A percentile compares a stretch with the other conserved stretches of the same genome.
Conservation (phyloP, 1,140 invertebrate species). For the Cotesia chilonis region DNA sequence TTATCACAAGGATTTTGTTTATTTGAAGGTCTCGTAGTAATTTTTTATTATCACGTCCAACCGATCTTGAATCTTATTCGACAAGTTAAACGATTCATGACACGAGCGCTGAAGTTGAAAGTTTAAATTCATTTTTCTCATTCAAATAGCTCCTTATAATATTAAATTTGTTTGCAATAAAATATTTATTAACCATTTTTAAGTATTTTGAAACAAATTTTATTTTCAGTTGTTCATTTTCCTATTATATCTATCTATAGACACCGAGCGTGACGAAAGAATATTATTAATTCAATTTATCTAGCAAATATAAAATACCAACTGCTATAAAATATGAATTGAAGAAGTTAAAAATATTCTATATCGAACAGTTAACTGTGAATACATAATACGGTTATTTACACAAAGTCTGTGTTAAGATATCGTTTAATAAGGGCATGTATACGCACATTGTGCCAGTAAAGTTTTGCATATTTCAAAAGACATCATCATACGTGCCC, state of each 20-base stretch:
- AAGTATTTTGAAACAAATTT: no score
- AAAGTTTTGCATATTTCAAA: slow-evolving; percentile 10
- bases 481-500: background rate
- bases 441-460: slow-evolving; percentile 30
- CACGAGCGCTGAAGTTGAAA: no score
- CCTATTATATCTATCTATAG: no score
- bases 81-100: background rate
- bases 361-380: background rate
- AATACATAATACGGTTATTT: background rate
- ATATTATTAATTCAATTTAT: no score
- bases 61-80: slow-evolving; percentile 3
- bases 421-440: background rate
- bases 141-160: no score
- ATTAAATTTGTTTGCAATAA: no score
- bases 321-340: no score
- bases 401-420: background rate
- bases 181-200: no score
- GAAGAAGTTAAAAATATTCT: background rate
- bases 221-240: no score
- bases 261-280: no score
- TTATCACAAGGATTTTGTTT: slow-evolving; percentile 3
- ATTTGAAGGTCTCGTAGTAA: slow-evolving; percentile 26
- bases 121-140: no score
- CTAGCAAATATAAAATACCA: no score
- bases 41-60: slow-evolving; percentile 19